Evolutionary conservation across 2,113 vertebrate genomes (phyloP), one percentile per base, ranked within the genome.

Genomic region (Platanista minor): DNA sequence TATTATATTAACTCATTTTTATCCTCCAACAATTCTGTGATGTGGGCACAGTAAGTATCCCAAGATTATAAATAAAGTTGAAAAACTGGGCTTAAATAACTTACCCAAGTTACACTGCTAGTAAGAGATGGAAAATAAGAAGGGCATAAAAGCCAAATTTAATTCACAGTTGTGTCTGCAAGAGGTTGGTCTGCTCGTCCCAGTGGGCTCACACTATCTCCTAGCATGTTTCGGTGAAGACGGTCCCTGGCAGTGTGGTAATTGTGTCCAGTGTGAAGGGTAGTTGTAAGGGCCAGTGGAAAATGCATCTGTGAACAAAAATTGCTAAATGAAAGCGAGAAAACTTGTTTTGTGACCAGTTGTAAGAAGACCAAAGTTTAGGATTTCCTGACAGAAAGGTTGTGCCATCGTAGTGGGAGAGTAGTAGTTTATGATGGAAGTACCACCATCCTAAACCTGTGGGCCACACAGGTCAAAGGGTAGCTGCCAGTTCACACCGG

Each of bases 191-290:
- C 33, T 39, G 27, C 21, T 77, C 1, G 0, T 14, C 21, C 33
- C 54, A 49, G 2, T 8, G 29, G 23, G 41, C 75, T 36, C 27
- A 49, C 3, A 12, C 11, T 18, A 43, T 12, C 18, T 6, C 52
- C 5, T 0, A 54, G 25, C 9, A 36, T 5, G 4, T 31, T 1
- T 9, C 7, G 3, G 31, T 1, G 20, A 72, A 18, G 10, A 15
- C 1, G 10, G 6, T 23, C 41, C 46, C 74, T 62, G 71, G 59
- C 3, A 23, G 21, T 2, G 0, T 0, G 3, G 31, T 27, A 6
- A 49, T 3, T 15, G 12, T 49, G 39, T 39, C 46, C 41, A 3
- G 0, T 3, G 4, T 4, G 10, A 54, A 85, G 17, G 15, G 67
- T 6, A 59, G 31, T n/a, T 52, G 9, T 8, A 18, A 78, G 27